phyloP scores from a whole-genome alignment of 2,888 invertebrate species.

The Cepaea hortensis region DNA sequence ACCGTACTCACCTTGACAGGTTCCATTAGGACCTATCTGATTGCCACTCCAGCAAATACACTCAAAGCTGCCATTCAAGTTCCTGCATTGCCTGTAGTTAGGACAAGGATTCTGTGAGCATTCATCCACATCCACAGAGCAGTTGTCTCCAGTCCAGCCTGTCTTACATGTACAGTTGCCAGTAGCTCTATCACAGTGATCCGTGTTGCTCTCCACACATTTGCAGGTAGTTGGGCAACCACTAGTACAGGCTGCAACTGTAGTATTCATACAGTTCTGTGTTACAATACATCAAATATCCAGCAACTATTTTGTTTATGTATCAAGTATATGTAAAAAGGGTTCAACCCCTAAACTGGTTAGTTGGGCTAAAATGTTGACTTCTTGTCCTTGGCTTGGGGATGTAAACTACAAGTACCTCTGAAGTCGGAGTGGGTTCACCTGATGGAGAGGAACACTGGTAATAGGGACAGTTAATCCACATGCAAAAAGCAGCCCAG shows the following conservation, averaged over 20 bases:
- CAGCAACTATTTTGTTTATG: too few relatives aligned
- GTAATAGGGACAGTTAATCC: too few relatives aligned
- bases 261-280: too few relatives aligned
- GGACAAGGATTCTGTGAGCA: conserved; percentile 13
- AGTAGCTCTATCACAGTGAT: neutral
- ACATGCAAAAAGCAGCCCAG: too few relatives aligned
- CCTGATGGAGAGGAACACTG: too few relatives aligned
- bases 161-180: neutral
- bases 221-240: neutral
- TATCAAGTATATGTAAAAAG: too few relatives aligned
- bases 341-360: too few relatives aligned
- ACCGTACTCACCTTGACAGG: conserved; percentile 1
- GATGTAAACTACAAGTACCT: too few relatives aligned
- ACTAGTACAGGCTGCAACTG: neutral
- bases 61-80: neutral
- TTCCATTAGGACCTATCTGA: neutral
- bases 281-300: too few relatives aligned
- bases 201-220: conserved; percentile 1
- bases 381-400: too few relatives aligned
- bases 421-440: too few relatives aligned
- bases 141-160: conserved; percentile 3
- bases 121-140: conserved; percentile 22
- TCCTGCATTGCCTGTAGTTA: neutral
- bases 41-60: conserved; percentile 9
- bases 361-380: too few relatives aligned